These are phyloP conservation scores for Temnothorax curvispinosus DNA, from an alignment of 1,140 invertebrate species.

Conservation along the genomic window DNA sequence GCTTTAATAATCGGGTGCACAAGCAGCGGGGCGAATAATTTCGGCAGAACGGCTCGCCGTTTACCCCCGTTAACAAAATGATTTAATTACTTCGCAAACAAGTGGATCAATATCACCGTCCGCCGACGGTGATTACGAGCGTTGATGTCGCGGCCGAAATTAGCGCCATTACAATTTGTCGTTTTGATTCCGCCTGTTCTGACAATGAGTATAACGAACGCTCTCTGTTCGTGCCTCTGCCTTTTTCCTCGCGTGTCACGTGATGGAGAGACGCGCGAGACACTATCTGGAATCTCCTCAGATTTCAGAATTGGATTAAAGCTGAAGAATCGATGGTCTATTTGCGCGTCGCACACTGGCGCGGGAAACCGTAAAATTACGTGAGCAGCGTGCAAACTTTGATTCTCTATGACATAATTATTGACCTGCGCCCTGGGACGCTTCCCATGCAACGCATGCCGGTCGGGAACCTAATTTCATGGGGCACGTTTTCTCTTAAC, in stretches of 20 bases:
- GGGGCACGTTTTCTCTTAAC: constrained; percentile 68
- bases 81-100: constrained; percentile 56
- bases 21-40: constrained; percentile 58
- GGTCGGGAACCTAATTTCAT: constrained; percentile 66
- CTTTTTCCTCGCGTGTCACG: not conserved
- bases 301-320: constrained; percentile 7
- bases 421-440: constrained; percentile 8
- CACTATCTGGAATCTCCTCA: no score
- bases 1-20: constrained; percentile 58
- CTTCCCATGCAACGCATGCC: constrained; percentile 46
- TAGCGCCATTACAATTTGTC: constrained; percentile 8
- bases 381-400: constrained; percentile 53
- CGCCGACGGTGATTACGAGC: constrained; percentile 30
- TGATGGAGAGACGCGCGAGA: not conserved
- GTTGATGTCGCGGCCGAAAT: constrained; percentile 25
- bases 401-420: constrained; percentile 57
- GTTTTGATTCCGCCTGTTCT: not conserved
- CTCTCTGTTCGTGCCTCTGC: not conserved
- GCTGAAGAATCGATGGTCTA: not conserved
- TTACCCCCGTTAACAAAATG: constrained; percentile 62
- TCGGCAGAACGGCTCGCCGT: constrained; percentile 53
- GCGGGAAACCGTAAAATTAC: constrained; percentile 48
- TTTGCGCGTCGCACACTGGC: not conserved
- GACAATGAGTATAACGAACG: not conserved
- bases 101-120: constrained; percentile 48